Base-by-base conservation (phyloP, 53 echinoderm and acorn worm genomes). In the Zoroaster sp. region DNA sequence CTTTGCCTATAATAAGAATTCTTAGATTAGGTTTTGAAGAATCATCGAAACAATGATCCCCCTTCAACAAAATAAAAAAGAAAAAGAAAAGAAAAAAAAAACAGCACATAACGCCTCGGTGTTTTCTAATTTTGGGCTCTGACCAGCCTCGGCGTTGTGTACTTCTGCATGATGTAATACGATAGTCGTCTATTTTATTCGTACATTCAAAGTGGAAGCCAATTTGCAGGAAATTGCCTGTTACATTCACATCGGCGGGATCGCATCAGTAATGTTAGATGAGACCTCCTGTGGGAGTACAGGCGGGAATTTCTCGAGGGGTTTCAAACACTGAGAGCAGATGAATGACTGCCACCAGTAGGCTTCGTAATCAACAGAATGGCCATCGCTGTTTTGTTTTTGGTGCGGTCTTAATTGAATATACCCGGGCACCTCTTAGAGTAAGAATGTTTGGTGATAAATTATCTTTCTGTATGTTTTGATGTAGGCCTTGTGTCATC, bases 221-320 rank as follows among this genome's bases (percentile, higher is more conserved):
- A 78, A 78, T 78, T 59, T 78, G 78, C 39, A 10, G 55, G 18
- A 78, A 78, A 78, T 78, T 78, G 78, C 36, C 23, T 28, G 78
- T 78, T 78, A 21, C 54, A 46, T 76, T 76, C 51, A 15, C 52
- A 76, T 76, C 18, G 47, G 2, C 10, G 15, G 6, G 76, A 76
- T 46, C 15, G 51, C 34, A 12, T 30, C 12, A 34, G 76, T 52
- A 76, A 76, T 33, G 47, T 34, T 45, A 45, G 18, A 76, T 34
- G 46, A 34, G 31, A 30, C 47, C 20, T 35, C 76, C 47, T 25
- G 2, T 30, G 76, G 47, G 28, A 13, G 31, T 34, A 28, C 17
- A 5, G 33, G 52, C 0, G 12, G 3, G 30, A 14, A 49, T 25
- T 32, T 46, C 51, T 51, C 32, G 0, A 17, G 51, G 44, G 76